These are phyloP conservation scores for Thunnus albacares DNA, from an alignment of 2,797 vertebrate genomes.

Conservation along the genomic window DNA sequence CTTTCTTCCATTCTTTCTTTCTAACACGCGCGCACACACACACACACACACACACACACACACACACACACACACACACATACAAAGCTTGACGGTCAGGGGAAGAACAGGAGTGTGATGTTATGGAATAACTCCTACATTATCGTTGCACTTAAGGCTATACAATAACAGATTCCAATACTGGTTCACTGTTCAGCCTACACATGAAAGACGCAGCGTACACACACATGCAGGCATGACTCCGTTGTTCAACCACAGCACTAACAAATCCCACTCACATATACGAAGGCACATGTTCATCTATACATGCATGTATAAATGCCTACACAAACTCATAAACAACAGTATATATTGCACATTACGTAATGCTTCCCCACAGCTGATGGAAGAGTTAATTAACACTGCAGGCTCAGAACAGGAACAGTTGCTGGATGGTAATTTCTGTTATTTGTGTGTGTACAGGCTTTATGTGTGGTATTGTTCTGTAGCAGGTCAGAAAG, in stretches of 20 bases:
- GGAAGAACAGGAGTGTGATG: constrained; percentile 14
- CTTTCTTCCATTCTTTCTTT: background rate
- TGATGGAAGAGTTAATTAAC: constrained; percentile 5
- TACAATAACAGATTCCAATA: constrained; percentile 18
- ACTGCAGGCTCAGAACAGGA: background rate
- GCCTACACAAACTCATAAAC: constrained; percentile 16
- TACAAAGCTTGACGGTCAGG: background rate
- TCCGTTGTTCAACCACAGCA: background rate
- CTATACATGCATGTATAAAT: background rate
- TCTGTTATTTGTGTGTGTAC: background rate
- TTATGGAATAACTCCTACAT: constrained; percentile 16
- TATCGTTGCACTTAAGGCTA: constrained; percentile 19
- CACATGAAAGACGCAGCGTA: constrained; percentile 15
- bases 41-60: background rate
- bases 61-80: background rate
- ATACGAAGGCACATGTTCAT: constrained; percentile 16
- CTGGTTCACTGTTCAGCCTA: constrained; percentile 10
- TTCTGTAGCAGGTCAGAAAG: background rate
- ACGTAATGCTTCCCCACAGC: constrained; percentile 6
- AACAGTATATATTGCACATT: background rate
- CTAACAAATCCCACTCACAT: constrained; percentile 37
- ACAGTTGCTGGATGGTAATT: background rate
- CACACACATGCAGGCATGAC: background rate
- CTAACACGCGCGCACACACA: background rate
- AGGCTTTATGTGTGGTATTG: background rate